Percentiles rank a stretch among this genome's conserved stretches.
Evolutionary conservation across 2,888 invertebrate species (phyloP).

Genomic region (Amphipyra tragopoginis): DNA sequence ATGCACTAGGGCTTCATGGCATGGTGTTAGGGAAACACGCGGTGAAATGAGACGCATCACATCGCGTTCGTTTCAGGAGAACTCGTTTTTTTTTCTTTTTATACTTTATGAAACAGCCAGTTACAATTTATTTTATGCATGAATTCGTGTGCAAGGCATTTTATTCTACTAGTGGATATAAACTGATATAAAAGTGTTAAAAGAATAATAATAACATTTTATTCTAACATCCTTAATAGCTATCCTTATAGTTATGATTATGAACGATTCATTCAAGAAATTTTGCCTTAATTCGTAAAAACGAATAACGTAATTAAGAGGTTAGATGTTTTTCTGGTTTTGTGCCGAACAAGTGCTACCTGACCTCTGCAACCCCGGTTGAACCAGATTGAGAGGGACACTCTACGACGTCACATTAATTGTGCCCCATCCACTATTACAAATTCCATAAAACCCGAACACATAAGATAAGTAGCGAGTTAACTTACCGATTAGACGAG

Average conservation of each 20-base stretch:
- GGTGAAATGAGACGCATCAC: too few relatives aligned
- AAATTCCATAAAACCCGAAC: neutral
- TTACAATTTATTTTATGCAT: too few relatives aligned
- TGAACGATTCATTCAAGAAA: constrained; percentile 17
- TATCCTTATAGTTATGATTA: neutral
- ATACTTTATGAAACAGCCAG: too few relatives aligned
- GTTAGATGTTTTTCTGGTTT: constrained; percentile 35
- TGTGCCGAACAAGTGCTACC: constrained; percentile 17
- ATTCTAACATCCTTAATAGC: neutral
- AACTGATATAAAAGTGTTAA: neutral
- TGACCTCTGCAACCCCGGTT: constrained; percentile 28
- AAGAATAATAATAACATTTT: neutral
- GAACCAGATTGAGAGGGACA: too few relatives aligned
- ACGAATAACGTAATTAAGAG: neutral
- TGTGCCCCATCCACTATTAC: neutral
- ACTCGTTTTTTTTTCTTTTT: too few relatives aligned
- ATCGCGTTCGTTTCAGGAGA: too few relatives aligned
- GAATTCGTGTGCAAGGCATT: too few relatives aligned
- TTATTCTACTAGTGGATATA: neutral
- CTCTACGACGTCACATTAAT: constrained; percentile 4
- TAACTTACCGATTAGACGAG: too few relatives aligned
- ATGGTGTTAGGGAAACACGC: too few relatives aligned
- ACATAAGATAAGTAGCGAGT: too few relatives aligned
- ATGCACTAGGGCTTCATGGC: too few relatives aligned
- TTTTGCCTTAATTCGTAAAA: constrained; percentile 16